Evolutionary conservation across 2,888 invertebrate genomes (phyloP), one percentile per base, ranked within the genome.

Genomic region (Patella pellucida): DNA sequence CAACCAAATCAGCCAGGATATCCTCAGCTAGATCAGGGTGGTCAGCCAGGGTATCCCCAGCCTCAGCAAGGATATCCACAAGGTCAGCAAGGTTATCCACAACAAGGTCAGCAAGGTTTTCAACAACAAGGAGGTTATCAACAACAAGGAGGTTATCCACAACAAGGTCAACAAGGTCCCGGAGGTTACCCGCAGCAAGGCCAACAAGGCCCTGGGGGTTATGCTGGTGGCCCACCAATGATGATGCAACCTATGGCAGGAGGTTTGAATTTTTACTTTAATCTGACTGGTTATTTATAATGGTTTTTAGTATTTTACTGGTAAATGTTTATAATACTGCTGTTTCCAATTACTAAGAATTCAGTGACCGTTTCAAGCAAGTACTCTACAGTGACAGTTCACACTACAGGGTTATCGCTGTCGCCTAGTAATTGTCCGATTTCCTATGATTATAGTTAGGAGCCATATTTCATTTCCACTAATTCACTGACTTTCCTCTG

Each of bases 261-360:
- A 71, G 71, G 75, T 75, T 71, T 14, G 71, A 41, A 41, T 41
- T 52, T 12, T 12, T 19, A n/a, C n/a, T 4, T 16, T 68, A 68
- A 2, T 77, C 15, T 77, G 76, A 73, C 56, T 79, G 68, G 76
- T 76, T 27, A 72, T 76, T 41, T 75, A 75, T 1, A 31, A n/a
- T 19, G 75, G 77, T 69, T 77, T 79, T n/a, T n/a, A n/a, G n/a
- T n/a, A n/a, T n/a, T n/a, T 41, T 41, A 41, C 41, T 41, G 41
- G 41, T 41, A 41, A 9, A 41, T 41, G 9, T 9, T 41, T 7
- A 41, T 9, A 41, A 41, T 41, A 41, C 41, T 41, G 41, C 41
- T 41, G 41, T 41, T 41, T 41, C 41, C 41, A 41, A 7, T 7
- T 41, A 41, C 7, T 41, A 5, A 9, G 41, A 9, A 41, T 41